Percentiles rank a stretch among this genome's conserved stretches.
phyloP scores from a whole-genome alignment of 2,113 vertebrate species.

The Mixornis gularis region DNA sequence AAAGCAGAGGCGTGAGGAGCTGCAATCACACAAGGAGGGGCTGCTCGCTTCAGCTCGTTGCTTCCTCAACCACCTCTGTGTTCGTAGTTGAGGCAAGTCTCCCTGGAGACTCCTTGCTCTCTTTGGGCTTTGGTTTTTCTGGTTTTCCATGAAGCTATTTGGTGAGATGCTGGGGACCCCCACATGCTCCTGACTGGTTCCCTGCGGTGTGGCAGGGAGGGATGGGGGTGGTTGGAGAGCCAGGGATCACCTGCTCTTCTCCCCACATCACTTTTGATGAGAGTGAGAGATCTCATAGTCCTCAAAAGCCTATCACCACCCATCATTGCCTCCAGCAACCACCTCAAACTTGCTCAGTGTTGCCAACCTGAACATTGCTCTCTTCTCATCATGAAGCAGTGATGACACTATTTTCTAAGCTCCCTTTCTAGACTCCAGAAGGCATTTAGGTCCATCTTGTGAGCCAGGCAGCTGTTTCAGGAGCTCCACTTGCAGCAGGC shows the following conservation, averaged over 20 bases:
- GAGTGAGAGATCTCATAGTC: not conserved
- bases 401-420: not conserved
- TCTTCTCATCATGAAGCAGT: not conserved
- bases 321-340: not conserved
- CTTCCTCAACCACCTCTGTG: constrained; percentile 5
- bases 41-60: not conserved
- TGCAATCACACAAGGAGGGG: not conserved
- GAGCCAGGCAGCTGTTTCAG: not conserved
- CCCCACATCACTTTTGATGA: not conserved
- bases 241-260: not conserved
- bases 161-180: not conserved
- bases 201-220: not conserved
- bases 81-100: not conserved
- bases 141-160: not conserved
- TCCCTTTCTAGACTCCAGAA: not conserved
- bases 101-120: not conserved
- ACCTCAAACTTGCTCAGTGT: not conserved
- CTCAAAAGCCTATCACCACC: not conserved
- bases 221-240: not conserved
- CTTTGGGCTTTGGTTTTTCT: not conserved
- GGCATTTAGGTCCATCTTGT: not conserved
- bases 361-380: not conserved
- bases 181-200: not conserved
- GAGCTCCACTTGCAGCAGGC: not conserved
- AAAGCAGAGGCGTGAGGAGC: constrained; percentile 38